A percentile compares a stretch with the other conserved stretches of the same genome.
Evolutionary conservation across 2,888 invertebrate species (phyloP).

Genomic region (Chorisops tibialis): DNA sequence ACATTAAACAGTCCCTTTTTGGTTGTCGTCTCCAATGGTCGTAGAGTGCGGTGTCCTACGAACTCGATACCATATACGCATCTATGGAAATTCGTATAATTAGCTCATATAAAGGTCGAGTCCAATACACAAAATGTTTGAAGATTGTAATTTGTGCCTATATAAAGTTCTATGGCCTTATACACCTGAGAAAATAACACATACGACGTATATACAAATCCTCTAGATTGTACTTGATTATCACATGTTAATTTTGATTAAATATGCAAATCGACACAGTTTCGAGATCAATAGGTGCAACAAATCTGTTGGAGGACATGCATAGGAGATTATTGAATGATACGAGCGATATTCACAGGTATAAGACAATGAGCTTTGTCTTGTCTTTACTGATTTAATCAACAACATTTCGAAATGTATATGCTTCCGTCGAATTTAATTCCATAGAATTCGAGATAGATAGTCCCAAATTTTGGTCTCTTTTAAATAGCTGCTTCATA

Average conservation of each 20-base stretch:
- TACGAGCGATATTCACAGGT: not conserved
- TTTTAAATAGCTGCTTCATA: too few species aligned
- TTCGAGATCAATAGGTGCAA: slow-evolving; percentile 31
- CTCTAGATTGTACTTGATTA: slow-evolving; percentile 49
- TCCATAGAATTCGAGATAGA: too few species aligned
- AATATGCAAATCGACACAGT: slow-evolving; percentile 52
- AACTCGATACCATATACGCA: not conserved
- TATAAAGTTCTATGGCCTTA: not conserved
- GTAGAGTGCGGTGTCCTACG: not conserved
- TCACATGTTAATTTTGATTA: slow-evolving; percentile 55
- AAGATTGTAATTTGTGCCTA: not conserved
- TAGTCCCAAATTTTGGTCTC: too few species aligned
- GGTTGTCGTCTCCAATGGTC: not conserved
- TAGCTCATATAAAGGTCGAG: not conserved
- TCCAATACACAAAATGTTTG: not conserved
- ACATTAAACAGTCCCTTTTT: not conserved
- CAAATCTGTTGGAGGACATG: not conserved
- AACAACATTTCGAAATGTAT: too few species aligned
- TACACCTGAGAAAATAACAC: not conserved
- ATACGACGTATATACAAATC: slow-evolving; percentile 19
- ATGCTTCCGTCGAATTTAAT: too few species aligned
- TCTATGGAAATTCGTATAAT: too few species aligned
- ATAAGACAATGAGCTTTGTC: not conserved
- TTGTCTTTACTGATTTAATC: not conserved
- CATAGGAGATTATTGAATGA: not conserved